phyloP scores from a whole-genome alignment of 1,140 invertebrate genomes.

The Coptotermes formosanus region DNA sequence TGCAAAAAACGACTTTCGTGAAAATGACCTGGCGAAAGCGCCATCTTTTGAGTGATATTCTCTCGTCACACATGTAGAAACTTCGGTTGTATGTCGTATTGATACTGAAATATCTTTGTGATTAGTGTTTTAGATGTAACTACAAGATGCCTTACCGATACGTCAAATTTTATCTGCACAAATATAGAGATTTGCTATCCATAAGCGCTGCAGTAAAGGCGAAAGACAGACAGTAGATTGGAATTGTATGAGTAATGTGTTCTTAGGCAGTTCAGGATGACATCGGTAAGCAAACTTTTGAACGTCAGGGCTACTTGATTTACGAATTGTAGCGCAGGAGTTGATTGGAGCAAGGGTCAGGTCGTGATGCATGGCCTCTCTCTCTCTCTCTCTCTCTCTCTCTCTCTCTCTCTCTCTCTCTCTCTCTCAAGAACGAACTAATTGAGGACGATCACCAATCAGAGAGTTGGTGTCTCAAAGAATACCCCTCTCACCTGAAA shows the following conservation, averaged over 20 bases:
- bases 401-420: neutral
- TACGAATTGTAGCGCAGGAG: neutral
- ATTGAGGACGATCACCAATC: conserved; percentile 15
- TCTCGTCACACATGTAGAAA: too few species aligned
- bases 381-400: neutral
- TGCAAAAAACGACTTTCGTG: too few species aligned
- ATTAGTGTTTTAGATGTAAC: too few species aligned
- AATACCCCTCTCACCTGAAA: neutral
- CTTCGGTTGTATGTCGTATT: too few species aligned
- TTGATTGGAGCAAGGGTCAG: conserved; percentile 13
- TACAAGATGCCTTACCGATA: too few species aligned
- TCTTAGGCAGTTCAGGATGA: neutral
- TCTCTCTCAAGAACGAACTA: neutral
- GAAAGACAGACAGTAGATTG: too few species aligned
- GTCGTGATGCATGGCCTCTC: neutral
- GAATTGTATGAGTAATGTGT: neutral
- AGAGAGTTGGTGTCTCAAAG: neutral
- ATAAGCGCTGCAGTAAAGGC: too few species aligned
- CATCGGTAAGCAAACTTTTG: neutral
- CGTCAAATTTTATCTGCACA: too few species aligned
- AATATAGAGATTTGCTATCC: too few species aligned
- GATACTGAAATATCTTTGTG: too few species aligned
- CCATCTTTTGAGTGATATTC: too few species aligned
- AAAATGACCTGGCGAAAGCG: too few species aligned
- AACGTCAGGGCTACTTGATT: neutral